A percentile compares a stretch with the other conserved stretches of the same genome.
Evolutionary conservation across 2,888 invertebrate species (phyloP).

Genomic region (Scelioninae gen. 2): DNA sequence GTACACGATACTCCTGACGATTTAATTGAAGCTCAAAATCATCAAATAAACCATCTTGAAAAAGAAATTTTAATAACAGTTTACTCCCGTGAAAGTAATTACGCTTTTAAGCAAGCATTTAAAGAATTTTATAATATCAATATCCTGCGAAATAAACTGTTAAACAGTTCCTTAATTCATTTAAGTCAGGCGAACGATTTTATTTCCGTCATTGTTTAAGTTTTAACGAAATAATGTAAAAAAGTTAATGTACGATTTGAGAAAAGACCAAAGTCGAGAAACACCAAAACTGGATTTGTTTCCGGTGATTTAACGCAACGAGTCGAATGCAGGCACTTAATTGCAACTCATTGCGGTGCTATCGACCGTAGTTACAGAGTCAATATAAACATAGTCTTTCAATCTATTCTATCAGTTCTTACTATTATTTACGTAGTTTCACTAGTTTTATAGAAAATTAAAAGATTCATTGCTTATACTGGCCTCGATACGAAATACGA

Average conservation of each 20-base stretch:
- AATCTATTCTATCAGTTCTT: slow-evolving; percentile 33
- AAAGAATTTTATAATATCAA: background rate
- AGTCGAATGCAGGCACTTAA: slow-evolving; percentile 52
- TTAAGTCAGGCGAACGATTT: background rate
- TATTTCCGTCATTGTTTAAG: slow-evolving; percentile 7
- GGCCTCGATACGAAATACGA: background rate
- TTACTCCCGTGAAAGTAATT: background rate
- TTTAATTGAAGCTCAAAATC: too few relatives aligned
- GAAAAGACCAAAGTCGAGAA: slow-evolving; percentile 34
- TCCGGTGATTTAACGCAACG: slow-evolving; percentile 53
- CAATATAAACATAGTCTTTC: slow-evolving; percentile 50
- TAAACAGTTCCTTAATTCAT: slow-evolving; percentile 12
- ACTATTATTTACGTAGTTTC: slow-evolving; percentile 28
- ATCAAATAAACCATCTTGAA: too few relatives aligned
- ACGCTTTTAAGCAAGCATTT: background rate
- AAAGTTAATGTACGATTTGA: slow-evolving; percentile 12
- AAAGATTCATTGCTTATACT: slow-evolving; percentile 30
- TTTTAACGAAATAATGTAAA: slow-evolving; percentile 33
- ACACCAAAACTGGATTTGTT: slow-evolving; percentile 49
- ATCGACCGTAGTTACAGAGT: slow-evolving; percentile 53
- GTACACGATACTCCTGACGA: too few relatives aligned
- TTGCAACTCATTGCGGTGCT: slow-evolving; percentile 52
- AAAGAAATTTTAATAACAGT: too few relatives aligned
- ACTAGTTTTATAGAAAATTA: slow-evolving; percentile 40
- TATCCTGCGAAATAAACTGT: background rate